Percentiles rank a stretch among this genome's conserved stretches.
These are phyloP conservation scores for Medauroidea extradentata DNA, from an alignment of 1,140 invertebrate genomes.

Conservation along the genomic window DNA sequence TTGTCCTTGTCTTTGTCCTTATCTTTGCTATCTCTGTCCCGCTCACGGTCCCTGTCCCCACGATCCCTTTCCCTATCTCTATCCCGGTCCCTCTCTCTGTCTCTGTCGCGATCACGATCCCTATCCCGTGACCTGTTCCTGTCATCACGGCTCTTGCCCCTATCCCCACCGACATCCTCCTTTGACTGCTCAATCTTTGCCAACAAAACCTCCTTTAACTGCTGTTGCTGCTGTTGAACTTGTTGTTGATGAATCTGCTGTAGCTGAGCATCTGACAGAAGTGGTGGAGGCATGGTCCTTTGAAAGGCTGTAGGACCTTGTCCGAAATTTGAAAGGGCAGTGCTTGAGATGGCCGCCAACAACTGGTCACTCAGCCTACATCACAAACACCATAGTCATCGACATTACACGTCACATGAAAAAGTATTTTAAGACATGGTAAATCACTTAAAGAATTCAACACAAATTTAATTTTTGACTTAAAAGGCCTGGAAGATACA, in stretches of 20 bases:
- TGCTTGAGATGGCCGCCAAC: neutral
- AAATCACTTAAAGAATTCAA: too few relatives aligned
- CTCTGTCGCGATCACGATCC: slow-evolving; percentile 17
- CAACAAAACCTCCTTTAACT: neutral
- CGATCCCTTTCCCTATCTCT: slow-evolving; percentile 18
- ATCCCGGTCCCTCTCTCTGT: slow-evolving; percentile 16
- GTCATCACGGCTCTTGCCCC: neutral
- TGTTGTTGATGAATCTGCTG: slow-evolving; percentile 1
- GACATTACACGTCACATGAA: too few relatives aligned
- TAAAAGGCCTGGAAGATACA: too few relatives aligned
- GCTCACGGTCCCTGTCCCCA: slow-evolving; percentile 12
- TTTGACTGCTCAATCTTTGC: neutral
- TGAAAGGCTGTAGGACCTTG: neutral
- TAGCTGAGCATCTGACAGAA: neutral
- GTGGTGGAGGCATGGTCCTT: neutral
- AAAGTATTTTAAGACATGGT: too few relatives aligned
- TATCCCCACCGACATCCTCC: neutral
- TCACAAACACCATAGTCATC: too few relatives aligned
- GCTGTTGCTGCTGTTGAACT: neutral
- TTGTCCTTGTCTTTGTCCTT: slow-evolving; percentile 12
- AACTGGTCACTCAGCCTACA: slow-evolving; percentile 7
- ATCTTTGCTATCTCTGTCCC: slow-evolving; percentile 17
- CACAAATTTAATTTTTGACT: too few relatives aligned
- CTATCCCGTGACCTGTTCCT: slow-evolving; percentile 17
- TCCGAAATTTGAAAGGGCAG: neutral